These are phyloP conservation scores for Malacoraja senta DNA, from an alignment of 2,797 vertebrate genomes.

Conservation along the genomic window DNA sequence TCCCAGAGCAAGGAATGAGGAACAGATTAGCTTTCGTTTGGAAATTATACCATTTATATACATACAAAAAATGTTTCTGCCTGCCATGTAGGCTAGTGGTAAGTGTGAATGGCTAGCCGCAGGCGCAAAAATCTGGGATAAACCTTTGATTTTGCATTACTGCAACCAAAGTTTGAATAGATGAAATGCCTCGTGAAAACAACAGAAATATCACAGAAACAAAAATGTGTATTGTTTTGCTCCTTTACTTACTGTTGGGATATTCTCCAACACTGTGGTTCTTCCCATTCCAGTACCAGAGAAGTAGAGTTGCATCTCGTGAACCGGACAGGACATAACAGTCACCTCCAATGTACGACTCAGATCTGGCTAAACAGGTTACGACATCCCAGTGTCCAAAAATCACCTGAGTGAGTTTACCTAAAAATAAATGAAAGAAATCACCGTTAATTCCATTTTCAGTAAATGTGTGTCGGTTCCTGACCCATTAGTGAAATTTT, in stretches of 20 bases:
- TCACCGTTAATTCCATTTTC: neutral
- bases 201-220: neutral
- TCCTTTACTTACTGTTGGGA: conserved; percentile 67
- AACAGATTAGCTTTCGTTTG: too few relatives aligned
- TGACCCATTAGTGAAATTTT: neutral
- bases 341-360: conserved; percentile 93
- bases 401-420: conserved; percentile 89
- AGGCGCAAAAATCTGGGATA: too few relatives aligned
- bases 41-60: too few relatives aligned
- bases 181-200: neutral
- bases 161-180: neutral
- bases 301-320: conserved; percentile 86
- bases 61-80: too few relatives aligned
- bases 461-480: neutral
- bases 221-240: neutral
- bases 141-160: neutral
- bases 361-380: conserved; percentile 83
- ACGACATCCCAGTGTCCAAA: conserved; percentile 96
- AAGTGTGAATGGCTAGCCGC: too few relatives aligned
- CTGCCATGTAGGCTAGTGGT: too few relatives aligned
- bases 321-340: conserved; percentile 93
- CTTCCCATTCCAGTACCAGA: conserved; percentile 98
- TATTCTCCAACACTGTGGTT: conserved; percentile 80
- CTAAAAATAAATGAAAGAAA: conserved; percentile 45
- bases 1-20: too few relatives aligned